phyloP scores from a whole-genome alignment of 2,888 invertebrate species.

The Apodemia duryi region DNA sequence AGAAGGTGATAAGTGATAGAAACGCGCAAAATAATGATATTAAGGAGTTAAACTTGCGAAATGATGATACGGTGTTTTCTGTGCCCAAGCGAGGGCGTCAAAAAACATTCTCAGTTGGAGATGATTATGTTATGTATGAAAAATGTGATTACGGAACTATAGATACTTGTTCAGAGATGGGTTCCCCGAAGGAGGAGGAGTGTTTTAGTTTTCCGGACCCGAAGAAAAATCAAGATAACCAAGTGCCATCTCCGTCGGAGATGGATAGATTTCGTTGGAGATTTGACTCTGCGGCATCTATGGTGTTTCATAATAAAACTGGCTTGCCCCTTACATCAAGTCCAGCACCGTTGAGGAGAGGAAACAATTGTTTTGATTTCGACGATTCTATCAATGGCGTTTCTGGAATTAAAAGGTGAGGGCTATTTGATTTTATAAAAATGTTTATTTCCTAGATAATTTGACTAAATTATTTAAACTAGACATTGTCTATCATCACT shows the following conservation, averaged over 20 bases:
- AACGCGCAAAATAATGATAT: conserved; percentile 50
- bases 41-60: conserved; percentile 53
- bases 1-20: conserved; percentile 58
- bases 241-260: conserved; percentile 84
- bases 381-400: conserved; percentile 89
- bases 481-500: too few species aligned
- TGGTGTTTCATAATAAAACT: conserved; percentile 90
- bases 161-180: conserved; percentile 45
- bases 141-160: conserved; percentile 70
- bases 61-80: conserved; percentile 63
- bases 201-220: conserved; percentile 52
- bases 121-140: conserved; percentile 61
- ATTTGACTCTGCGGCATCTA: conserved; percentile 87
- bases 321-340: conserved; percentile 91
- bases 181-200: conserved; percentile 47
- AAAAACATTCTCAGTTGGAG: conserved; percentile 59
- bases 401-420: conserved; percentile 89
- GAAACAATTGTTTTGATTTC: conserved; percentile 89
- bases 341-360: conserved; percentile 89
- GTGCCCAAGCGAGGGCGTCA: conserved; percentile 51
- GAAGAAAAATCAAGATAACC: conserved; percentile 42
- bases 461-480: too few species aligned
- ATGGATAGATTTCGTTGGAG: conserved; percentile 86
- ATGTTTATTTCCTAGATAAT: too few species aligned
- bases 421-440: too few species aligned